Evolutionary conservation across 2,888 invertebrate species (phyloP).

Genomic region (Heteropelma amictum): DNA sequence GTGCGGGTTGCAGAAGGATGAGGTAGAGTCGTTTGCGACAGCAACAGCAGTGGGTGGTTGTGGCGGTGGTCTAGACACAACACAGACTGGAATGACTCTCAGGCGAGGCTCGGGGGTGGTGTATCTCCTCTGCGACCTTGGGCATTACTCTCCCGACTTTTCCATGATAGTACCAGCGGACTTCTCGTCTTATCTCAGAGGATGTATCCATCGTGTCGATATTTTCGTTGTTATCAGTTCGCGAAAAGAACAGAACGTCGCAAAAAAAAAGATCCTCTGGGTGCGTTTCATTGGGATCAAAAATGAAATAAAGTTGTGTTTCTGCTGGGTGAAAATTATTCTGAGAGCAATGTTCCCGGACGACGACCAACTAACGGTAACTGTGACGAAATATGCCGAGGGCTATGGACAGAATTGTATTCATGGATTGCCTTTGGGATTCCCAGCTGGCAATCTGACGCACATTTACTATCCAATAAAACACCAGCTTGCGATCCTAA

Average conservation of each 20-base stretch:
- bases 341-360: too few species aligned
- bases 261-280: neutral
- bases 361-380: too few species aligned
- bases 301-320: too few species aligned
- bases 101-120: constrained; percentile 33
- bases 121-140: constrained; percentile 68
- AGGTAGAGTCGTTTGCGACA: constrained; percentile 50
- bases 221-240: neutral
- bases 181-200: constrained; percentile 10
- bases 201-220: constrained; percentile 5
- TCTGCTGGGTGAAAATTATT: too few species aligned
- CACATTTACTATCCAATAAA: too few species aligned
- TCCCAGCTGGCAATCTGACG: too few species aligned
- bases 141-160: constrained; percentile 68
- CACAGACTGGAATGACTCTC: constrained; percentile 67
- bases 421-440: too few species aligned
- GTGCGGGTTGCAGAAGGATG: constrained; percentile 50
- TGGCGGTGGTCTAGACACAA: constrained; percentile 72
- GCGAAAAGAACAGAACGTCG: neutral
- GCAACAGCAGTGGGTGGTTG: constrained; percentile 47
- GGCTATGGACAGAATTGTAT: too few species aligned
- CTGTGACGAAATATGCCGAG: too few species aligned
- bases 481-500: too few species aligned
- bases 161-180: constrained; percentile 72
- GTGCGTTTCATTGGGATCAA: too few species aligned